These are phyloP conservation scores for Wasmannia auropunctata DNA, from an alignment of 1,140 invertebrate species.

Conservation along the genomic window DNA sequence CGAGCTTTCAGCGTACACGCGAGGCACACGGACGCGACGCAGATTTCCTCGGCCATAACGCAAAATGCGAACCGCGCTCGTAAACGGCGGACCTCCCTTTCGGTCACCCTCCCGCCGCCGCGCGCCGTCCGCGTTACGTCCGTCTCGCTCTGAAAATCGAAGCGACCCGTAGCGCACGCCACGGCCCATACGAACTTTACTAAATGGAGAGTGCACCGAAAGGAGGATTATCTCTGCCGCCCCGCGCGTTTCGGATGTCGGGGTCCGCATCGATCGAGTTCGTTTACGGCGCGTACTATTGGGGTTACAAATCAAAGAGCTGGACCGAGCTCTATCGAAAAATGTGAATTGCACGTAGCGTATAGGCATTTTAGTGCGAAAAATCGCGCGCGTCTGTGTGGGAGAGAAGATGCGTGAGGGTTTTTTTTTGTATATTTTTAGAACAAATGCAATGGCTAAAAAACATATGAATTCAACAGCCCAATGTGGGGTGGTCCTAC, in stretches of 20 bases:
- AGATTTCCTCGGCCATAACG: conserved; percentile 68
- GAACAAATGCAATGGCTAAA: conserved; percentile 7
- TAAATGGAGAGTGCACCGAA: conserved; percentile 58
- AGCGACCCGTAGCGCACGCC: conserved; percentile 35
- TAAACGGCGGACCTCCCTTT: conserved; percentile 30
- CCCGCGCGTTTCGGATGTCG: conserved; percentile 39
- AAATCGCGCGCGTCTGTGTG: conserved; percentile 12
- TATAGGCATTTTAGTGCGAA: conserved; percentile 10
- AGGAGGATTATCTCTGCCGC: conserved; percentile 51
- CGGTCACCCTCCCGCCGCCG: neutral
- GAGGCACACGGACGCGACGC: neutral
- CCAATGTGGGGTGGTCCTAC: neutral
- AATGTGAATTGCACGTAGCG: conserved; percentile 22
- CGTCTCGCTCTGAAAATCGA: conserved; percentile 56
- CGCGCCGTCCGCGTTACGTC: neutral
- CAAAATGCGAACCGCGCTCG: conserved; percentile 58
- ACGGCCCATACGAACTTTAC: conserved; percentile 49
- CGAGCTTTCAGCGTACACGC: conserved; percentile 27
- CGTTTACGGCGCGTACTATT: conserved; percentile 36
- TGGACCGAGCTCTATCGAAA: conserved; percentile 34
- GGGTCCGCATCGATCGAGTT: conserved; percentile 38
- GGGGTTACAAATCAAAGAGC: conserved; percentile 54
- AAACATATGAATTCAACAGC: conserved; percentile 12
- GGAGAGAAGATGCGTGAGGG: neutral
- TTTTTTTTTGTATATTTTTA: neutral